Conservation (phyloP, 2,888 invertebrate species). For the Chorisops tibialis region DNA sequence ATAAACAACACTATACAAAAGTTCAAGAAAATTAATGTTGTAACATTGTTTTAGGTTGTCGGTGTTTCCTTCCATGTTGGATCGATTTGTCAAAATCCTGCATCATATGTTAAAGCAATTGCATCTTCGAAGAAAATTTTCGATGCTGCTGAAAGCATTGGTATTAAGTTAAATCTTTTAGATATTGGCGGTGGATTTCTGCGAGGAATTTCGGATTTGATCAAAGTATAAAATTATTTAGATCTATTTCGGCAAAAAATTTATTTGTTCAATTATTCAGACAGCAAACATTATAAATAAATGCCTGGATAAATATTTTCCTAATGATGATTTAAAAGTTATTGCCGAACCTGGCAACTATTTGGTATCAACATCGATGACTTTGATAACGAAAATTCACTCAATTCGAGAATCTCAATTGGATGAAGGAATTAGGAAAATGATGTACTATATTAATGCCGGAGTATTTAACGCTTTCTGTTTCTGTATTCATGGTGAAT, state of each 20-base stretch:
- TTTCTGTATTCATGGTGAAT: slow-evolving; percentile 93
- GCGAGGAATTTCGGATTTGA: slow-evolving; percentile 65
- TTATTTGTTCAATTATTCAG: slow-evolving; percentile 49
- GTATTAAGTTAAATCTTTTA: slow-evolving; percentile 73
- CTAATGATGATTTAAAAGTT: slow-evolving; percentile 66
- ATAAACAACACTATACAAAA: no score
- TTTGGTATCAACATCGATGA: slow-evolving; percentile 94
- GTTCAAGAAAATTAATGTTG: neutral
- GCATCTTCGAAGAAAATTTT: slow-evolving; percentile 69
- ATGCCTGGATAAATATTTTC: slow-evolving; percentile 79
- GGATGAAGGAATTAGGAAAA: slow-evolving; percentile 54
- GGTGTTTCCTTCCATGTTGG: slow-evolving; percentile 94
- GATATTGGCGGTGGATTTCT: slow-evolving; percentile 94
- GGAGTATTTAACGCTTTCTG: slow-evolving; percentile 99
- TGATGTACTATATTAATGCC: slow-evolving; percentile 99
- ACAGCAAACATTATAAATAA: slow-evolving; percentile 75
- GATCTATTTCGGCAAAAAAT: neutral
- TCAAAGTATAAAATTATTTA: slow-evolving; percentile 59
- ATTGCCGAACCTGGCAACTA: slow-evolving; percentile 97
- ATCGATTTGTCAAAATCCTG: slow-evolving; percentile 81
- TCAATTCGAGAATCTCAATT: slow-evolving; percentile 61
- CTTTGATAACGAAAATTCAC: slow-evolving; percentile 83
- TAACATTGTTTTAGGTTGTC: slow-evolving; percentile 54
- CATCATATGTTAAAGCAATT: slow-evolving; percentile 79
- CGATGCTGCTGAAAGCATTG: slow-evolving; percentile 66